Conservation (phyloP, 2,888 invertebrate species). For the Xestia sexstrigata region DNA sequence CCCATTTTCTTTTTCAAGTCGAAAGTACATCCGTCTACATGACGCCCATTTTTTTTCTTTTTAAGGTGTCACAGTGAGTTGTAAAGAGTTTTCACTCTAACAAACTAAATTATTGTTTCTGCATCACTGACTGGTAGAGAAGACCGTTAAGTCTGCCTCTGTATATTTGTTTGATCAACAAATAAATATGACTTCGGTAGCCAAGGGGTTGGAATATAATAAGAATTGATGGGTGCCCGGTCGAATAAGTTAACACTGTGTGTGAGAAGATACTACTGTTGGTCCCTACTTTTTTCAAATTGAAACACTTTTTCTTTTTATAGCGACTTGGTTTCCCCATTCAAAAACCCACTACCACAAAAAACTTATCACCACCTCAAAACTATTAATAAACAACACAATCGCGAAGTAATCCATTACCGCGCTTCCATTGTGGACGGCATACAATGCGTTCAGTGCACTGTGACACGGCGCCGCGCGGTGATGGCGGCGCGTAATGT, state of each 20-base stretch:
- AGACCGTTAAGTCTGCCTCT: not conserved
- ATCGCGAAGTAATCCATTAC: conserved; percentile 73
- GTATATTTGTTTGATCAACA: not conserved
- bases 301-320: not conserved
- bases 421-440: conserved; percentile 66
- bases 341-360: not conserved
- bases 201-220: not conserved
- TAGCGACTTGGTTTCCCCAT: not conserved
- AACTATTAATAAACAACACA: conserved; percentile 63
- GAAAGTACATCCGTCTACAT: too few relatives aligned
- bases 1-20: too few relatives aligned
- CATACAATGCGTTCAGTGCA: conserved; percentile 74
- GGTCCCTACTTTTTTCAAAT: not conserved
- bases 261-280: not conserved
- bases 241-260: not conserved
- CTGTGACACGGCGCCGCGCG: conserved; percentile 65
- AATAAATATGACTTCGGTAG: not conserved
- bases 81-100: too few relatives aligned
- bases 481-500: conserved; percentile 69
- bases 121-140: not conserved
- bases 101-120: not conserved
- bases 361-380: conserved; percentile 35
- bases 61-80: too few relatives aligned
- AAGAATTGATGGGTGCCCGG: not conserved
- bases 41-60: too few relatives aligned